Percentiles rank a stretch among this genome's conserved stretches.
phyloP scores from a whole-genome alignment of 2,888 invertebrate genomes.

The Eupelmus urozonus region DNA sequence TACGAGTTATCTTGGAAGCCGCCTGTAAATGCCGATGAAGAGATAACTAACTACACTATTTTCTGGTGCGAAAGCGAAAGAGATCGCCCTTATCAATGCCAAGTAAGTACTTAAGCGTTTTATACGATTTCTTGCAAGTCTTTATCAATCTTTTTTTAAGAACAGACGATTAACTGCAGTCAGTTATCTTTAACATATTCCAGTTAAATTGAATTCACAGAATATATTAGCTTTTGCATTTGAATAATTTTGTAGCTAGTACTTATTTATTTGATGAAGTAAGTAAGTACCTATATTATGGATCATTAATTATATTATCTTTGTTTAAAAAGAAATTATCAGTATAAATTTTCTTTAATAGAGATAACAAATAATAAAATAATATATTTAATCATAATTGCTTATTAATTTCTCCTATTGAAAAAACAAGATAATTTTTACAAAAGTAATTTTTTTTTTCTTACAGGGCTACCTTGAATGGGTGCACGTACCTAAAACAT shows the following conservation, averaged over 20 bases:
- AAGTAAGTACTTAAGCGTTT: slow-evolving; percentile 70
- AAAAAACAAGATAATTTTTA: too few species aligned
- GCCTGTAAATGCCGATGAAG: slow-evolving; percentile 77
- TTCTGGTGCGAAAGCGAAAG: slow-evolving; percentile 86
- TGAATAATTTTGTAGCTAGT: too few species aligned
- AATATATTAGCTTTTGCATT: too few species aligned
- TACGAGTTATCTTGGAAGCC: slow-evolving; percentile 88
- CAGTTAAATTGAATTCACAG: slow-evolving; percentile 7
- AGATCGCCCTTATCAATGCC: slow-evolving; percentile 81
- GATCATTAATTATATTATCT: too few species aligned
- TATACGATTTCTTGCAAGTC: neutral
- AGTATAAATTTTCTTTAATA: too few species aligned
- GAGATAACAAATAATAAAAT: too few species aligned
- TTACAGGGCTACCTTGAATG: slow-evolving; percentile 82
- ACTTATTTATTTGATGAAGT: too few species aligned
- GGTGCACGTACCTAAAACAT: slow-evolving; percentile 79
- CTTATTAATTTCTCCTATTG: too few species aligned
- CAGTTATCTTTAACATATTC: neutral
- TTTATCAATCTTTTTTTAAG: slow-evolving; percentile 1
- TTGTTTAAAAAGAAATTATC: too few species aligned
- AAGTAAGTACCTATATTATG: too few species aligned
- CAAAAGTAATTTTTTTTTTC: slow-evolving; percentile 14
- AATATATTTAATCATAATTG: too few species aligned
- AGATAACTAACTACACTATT: slow-evolving; percentile 86
- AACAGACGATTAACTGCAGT: slow-evolving; percentile 15